These are phyloP conservation scores for Epirrhoe alternata DNA, from an alignment of 2,888 invertebrate species.

Conservation along the genomic window DNA sequence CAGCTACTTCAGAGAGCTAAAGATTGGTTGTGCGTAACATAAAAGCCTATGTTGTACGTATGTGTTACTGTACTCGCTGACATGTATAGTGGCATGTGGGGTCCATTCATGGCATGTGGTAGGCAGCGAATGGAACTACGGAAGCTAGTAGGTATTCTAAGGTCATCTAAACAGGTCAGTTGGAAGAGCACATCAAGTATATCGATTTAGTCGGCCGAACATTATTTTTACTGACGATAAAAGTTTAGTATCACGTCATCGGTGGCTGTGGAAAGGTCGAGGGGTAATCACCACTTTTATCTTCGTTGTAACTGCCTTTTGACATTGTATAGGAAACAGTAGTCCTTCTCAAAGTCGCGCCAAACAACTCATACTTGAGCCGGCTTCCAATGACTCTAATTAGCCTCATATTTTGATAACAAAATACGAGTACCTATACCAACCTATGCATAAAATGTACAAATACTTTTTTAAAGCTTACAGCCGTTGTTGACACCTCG, in stretches of 20 bases:
- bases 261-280: constrained; percentile 59
- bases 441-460: too few relatives aligned
- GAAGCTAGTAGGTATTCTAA: constrained; percentile 18
- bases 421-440: too few relatives aligned
- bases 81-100: too few relatives aligned
- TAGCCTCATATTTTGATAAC: too few relatives aligned
- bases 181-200: constrained; percentile 30
- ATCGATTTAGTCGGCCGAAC: constrained; percentile 53
- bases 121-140: background rate
- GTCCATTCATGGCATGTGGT: too few relatives aligned
- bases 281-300: constrained; percentile 58
- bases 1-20: too few relatives aligned
- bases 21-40: too few relatives aligned
- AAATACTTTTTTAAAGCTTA: too few relatives aligned
- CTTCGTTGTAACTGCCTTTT: constrained; percentile 46
- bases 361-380: background rate
- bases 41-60: too few relatives aligned
- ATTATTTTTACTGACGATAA: constrained; percentile 65
- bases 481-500: too few relatives aligned
- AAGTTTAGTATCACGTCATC: constrained; percentile 61
- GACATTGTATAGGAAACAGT: constrained; percentile 6
- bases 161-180: constrained; percentile 30
- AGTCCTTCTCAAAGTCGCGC: background rate
- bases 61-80: too few relatives aligned
- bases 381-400: too few relatives aligned